These are phyloP conservation scores for Sepiola atlantica DNA, from an alignment of 2,888 invertebrate species.

Conservation along the genomic window DNA sequence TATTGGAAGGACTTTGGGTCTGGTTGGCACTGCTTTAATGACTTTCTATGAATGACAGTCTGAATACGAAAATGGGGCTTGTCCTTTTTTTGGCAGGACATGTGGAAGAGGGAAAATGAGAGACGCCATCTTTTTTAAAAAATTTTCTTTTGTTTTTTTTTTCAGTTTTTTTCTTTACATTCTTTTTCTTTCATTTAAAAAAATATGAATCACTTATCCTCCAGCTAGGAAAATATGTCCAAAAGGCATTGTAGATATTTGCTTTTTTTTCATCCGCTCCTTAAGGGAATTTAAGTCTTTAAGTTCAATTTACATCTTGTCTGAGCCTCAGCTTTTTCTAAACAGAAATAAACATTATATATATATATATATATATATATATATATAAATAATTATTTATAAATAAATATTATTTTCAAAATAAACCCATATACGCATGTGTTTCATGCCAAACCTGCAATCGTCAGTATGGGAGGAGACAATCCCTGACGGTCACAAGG, in stretches of 20 bases:
- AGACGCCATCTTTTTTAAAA: not conserved
- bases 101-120: not conserved
- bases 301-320: slow-evolving; percentile 32
- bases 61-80: not conserved
- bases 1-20: not conserved
- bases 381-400: too few relatives aligned
- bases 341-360: not conserved
- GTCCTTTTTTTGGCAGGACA: not conserved
- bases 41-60: not conserved
- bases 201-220: not conserved
- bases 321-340: not conserved
- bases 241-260: not conserved
- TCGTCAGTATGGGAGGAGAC: too few relatives aligned
- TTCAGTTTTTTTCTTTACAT: not conserved
- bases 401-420: too few relatives aligned
- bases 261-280: not conserved
- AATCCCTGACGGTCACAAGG: too few relatives aligned
- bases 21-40: not conserved
- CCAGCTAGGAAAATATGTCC: not conserved
- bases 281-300: not conserved
- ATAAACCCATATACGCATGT: too few relatives aligned
- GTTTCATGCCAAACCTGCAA: too few relatives aligned
- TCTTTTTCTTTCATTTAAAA: not conserved
- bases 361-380: too few relatives aligned
- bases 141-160: not conserved